phyloP scores from a whole-genome alignment of 2,888 invertebrate genomes.

The Fragum fragum region DNA sequence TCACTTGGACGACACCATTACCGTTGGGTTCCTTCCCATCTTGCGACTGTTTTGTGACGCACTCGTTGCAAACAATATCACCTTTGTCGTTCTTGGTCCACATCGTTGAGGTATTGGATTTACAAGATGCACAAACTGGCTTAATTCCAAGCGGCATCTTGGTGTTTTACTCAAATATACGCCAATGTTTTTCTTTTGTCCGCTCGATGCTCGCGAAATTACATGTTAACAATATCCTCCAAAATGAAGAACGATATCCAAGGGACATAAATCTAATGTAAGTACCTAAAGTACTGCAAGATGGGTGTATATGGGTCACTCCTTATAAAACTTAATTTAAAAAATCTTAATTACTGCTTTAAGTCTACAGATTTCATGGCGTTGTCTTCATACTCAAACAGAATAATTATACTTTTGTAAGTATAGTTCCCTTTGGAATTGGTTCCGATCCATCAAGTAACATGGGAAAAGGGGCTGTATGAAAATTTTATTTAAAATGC shows the following conservation, averaged over 20 bases:
- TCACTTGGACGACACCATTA: slow-evolving; percentile 46
- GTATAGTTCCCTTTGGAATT: no score
- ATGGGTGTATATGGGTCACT: no score
- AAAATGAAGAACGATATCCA: neutral
- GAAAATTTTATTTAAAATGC: no score
- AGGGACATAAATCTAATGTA: slow-evolving; percentile 18
- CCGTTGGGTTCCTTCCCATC: slow-evolving; percentile 70
- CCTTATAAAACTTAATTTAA: no score
- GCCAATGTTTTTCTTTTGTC: neutral
- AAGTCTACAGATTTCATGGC: no score
- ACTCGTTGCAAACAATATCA: slow-evolving; percentile 92
- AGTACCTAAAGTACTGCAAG: neutral
- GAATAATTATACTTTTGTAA: no score
- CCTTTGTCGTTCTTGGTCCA: slow-evolving; percentile 93
- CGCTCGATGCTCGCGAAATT: neutral
- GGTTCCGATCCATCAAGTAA: no score
- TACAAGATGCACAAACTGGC: slow-evolving; percentile 79
- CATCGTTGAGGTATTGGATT: slow-evolving; percentile 87
- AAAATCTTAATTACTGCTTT: no score
- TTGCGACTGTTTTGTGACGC: slow-evolving; percentile 88
- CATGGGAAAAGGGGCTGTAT: no score
- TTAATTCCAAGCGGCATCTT: slow-evolving; percentile 83
- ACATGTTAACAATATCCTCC: neutral
- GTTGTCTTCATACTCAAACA: no score
- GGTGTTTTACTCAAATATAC: neutral